Evolutionary conservation across 1,140 invertebrate species (phyloP), one percentile per base, ranked within the genome.

Genomic region (Ylistrum balloti): DNA sequence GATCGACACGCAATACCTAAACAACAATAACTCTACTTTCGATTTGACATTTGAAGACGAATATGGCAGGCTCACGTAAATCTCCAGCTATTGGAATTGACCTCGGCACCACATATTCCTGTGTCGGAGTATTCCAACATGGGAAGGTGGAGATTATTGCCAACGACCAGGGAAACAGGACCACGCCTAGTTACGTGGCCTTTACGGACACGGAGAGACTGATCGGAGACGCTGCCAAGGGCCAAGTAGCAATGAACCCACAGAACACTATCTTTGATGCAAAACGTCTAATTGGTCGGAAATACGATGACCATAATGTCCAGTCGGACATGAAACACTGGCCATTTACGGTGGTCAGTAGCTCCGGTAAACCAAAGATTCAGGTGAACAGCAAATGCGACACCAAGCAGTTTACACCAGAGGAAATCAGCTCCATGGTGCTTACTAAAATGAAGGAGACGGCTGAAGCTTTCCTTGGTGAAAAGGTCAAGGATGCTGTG

Each of bases 291-390:
- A 99, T 99, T 96, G 98, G 98, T 88, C 98, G 99, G 95, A 98
- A 98, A 92, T 99, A 98, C 95, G 98, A 99, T 91, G 99, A 99
- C 96, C 92, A 88, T 0, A 97, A 97, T 34, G 98, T 99, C 41
- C 98, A 99, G 96, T 97, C 97, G 85, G 99, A 99, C 95, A 99
- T 99, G 98, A 99, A 96, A 91, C 98, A 99, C 96, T 99, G 98
- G 96, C 96, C 99, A 0, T 99, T 99, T 96, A 93, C 93, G 90
- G 94, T 95, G 17, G 90, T 95, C 20, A 93, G 94, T 86, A 90
- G 92, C 7, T 91, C 85, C 34, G 92, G 92, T 0, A 94, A 93
- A 86, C 98, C 97, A 97, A 95, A 99, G 98, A 96, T 99, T 98
- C 92, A 97, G 97, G 96, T 95, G 17, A 97, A 97, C 93, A 99